Percentiles rank a stretch among this genome's conserved stretches.
Evolutionary conservation across 2,113 vertebrate genomes (phyloP).

Genomic region (Neotragus moschatus): DNA sequence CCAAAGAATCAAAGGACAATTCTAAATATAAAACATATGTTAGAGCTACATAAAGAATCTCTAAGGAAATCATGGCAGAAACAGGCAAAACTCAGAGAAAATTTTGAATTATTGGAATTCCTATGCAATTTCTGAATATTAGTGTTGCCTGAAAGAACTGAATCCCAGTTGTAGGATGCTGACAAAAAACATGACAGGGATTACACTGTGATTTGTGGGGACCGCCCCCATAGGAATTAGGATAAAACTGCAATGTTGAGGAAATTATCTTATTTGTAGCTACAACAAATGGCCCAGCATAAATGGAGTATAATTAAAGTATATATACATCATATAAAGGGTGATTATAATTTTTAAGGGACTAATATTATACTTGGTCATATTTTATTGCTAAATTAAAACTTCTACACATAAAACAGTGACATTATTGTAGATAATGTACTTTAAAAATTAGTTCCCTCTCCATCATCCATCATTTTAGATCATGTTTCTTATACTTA

Average conservation of each 20-base stretch:
- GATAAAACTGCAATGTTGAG: not conserved
- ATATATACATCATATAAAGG: not conserved
- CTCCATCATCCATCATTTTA: not conserved
- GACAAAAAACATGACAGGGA: not conserved
- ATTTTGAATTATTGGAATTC: not conserved
- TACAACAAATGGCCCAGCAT: not conserved
- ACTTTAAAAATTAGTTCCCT: not conserved
- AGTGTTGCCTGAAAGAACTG: not conserved
- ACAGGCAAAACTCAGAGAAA: not conserved
- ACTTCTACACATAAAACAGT: not conserved
- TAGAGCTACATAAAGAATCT: not conserved
- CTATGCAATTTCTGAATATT: not conserved
- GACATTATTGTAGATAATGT: not conserved
- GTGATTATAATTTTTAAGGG: not conserved
- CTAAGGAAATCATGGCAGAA: not conserved
- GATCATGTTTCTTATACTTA: not conserved
- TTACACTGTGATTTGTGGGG: not conserved
- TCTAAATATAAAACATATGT: not conserved
- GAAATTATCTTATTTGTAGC: not conserved
- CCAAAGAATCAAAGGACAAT: not conserved
- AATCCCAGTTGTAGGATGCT: not conserved
- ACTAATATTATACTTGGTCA: not conserved
- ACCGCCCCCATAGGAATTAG: not conserved
- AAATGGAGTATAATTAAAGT: not conserved
- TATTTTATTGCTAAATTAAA: not conserved